Evolutionary conservation across 2,797 vertebrate species (phyloP).

Genomic region (Gymnothorax reevesii): DNA sequence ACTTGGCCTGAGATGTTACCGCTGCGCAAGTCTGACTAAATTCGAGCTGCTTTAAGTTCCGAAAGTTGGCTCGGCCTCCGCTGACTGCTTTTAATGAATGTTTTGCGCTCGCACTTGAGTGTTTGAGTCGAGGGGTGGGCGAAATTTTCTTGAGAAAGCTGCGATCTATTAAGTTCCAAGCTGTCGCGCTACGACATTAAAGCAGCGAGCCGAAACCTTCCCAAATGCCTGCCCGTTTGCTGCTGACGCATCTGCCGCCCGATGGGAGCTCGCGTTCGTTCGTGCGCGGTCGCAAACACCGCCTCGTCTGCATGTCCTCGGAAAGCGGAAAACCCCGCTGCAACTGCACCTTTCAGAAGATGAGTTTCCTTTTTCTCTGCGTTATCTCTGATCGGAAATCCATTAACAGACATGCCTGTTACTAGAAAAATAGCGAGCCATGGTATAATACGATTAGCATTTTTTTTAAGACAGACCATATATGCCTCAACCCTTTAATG

Average conservation of each 20-base stretch:
- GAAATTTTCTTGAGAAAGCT: not conserved
- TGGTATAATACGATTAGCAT: no score
- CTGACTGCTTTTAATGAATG: not conserved
- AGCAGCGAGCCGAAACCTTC: not conserved
- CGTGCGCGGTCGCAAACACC: not conserved
- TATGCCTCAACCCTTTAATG: no score
- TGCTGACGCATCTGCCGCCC: not conserved
- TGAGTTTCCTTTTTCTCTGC: no score
- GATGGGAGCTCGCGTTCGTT: not conserved
- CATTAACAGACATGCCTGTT: no score
- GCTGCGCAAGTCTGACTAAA: not conserved
- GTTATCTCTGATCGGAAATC: no score
- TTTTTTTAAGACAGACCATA: no score
- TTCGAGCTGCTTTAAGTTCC: not conserved
- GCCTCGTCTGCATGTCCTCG: not conserved
- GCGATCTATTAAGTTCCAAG: not conserved
- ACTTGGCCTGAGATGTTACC: not conserved
- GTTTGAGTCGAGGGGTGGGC: not conserved
- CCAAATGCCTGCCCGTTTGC: not conserved
- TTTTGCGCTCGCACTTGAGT: not conserved
- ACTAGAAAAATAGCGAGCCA: no score
- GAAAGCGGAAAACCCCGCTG: not conserved
- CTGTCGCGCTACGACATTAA: not conserved
- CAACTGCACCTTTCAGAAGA: not conserved
- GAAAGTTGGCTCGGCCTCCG: not conserved